phyloP scores from a whole-genome alignment of 1,140 invertebrate genomes.

The Bombus terrestris region DNA sequence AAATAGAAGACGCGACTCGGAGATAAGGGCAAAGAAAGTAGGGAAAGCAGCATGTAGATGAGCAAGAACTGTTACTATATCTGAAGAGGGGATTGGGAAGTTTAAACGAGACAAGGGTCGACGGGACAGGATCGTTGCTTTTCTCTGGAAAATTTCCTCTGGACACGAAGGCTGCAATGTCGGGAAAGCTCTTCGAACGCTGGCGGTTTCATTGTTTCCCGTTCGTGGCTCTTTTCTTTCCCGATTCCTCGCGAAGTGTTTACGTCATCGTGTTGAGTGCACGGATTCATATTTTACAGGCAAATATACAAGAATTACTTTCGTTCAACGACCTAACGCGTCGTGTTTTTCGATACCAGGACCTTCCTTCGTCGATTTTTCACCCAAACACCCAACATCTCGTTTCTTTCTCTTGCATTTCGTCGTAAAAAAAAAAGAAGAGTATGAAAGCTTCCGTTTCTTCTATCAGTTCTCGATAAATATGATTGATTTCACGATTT shows the following conservation, averaged over 20 bases:
- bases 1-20: not conserved
- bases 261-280: constrained; percentile 49
- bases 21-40: constrained; percentile 43
- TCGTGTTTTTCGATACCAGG: no score
- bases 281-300: constrained; percentile 36
- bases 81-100: not conserved
- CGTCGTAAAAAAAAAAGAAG: no score
- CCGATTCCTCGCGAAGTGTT: constrained; percentile 15
- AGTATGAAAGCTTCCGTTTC: no score
- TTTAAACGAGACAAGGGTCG: constrained; percentile 34
- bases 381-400: not conserved
- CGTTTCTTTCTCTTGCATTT: not conserved
- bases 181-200: constrained; percentile 11
- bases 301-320: constrained; percentile 44
- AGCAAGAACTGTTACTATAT: constrained; percentile 36
- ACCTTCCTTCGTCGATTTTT: not conserved
- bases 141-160: constrained; percentile 64
- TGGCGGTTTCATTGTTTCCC: constrained; percentile 55
- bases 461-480: not conserved
- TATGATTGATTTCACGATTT: not conserved
- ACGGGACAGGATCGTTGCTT: constrained; percentile 48
- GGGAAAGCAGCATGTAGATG: constrained; percentile 51
- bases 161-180: constrained; percentile 51
- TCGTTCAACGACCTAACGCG: constrained; percentile 12
- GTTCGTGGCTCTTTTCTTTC: not conserved